Evolutionary conservation across 2,888 invertebrate genomes (phyloP), one percentile per base, ranked within the genome.

Genomic region (Andrena fulva): DNA sequence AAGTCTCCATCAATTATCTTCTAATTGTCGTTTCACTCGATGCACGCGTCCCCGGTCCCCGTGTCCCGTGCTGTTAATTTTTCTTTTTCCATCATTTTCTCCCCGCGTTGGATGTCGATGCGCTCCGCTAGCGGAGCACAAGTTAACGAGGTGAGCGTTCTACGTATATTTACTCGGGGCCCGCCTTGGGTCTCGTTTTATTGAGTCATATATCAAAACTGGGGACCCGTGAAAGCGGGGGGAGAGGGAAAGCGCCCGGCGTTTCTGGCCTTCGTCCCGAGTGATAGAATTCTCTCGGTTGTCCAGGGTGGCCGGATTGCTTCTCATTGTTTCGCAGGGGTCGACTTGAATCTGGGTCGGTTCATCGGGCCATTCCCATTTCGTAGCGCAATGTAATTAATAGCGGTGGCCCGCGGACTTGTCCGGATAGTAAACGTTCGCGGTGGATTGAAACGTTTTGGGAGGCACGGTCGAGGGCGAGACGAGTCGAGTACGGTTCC

Each of bases 201-300:
- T 93, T 91, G 93, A 92, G 92, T 90, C 93, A 90, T 93, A 92
- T 93, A 93, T 93, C 93, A 93, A 91, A 89, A 70, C 84, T 87
- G 83, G 87, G 85, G 80, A 71, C 75, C 80, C 71, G 56, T 76
- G 79, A 77, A 77, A 56, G 78, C 77, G 78, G 56, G 62, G 64
- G 64, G 64, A 42, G 69, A 56, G 52, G 62, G 75, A 76, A 80
- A 74, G 48, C 72, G 62, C 20, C n/a, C 52, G 69, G 54, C 42
- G 54, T 62, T 42, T 64, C 67, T 54, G 42, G 24, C 24, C 35
- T 8, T 72, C 48, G 10, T 50, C 52, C 27, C 77, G 74, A 54
- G 63, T 67, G 72, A 77, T 79, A 62, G 35, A 75, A 72, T 77
- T 80, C 63, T 66, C 71, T 42, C 24, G 20, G n/a, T 77, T 33